Base-by-base conservation (phyloP, 2,888 invertebrate genomes). In the Agrotis exclamationis region DNA sequence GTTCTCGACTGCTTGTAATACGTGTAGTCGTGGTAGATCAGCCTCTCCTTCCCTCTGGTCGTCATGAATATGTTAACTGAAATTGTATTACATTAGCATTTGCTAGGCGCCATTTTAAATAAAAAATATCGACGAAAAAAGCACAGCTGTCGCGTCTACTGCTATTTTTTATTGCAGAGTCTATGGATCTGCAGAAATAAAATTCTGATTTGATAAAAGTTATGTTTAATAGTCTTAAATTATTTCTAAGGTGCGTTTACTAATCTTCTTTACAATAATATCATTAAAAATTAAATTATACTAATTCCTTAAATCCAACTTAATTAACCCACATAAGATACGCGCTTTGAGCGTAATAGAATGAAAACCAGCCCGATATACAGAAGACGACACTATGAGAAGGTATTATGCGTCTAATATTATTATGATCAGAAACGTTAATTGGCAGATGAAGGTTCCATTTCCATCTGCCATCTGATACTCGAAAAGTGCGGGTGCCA, bases 21-120 rank as follows among this genome's bases (percentile, higher is more conserved):
- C 0, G 95, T 95, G 80, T 90, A 95, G 86, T 95, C 91, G 78
- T 93, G 82, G 82, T 92, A 93, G 45, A 96, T 88, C 70, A 96
- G 83, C 20, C 96, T 85, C 87, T 95, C 96, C 77, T 95, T 96
- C 7, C 96, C 96, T 14, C 95, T 90, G 7, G 93, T 67, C 67
- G 96, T 96, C 96, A 96, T 96, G 87, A 96, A 96, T 90, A 96
- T 96, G 86, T 96, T 96, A 82, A 96, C 96, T 96, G 95, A 90
- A 96, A 96, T 66, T 54, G 66, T 63, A 67, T 53, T 39, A 56
- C 28, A 80, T 77, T 80, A 77, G 51, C 62, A 58, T 53, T 50
- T 73, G 53, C 53, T 51, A 47, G 50, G 53, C 51, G 45, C 67
- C 14, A 56, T 48, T 54, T 45, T 63, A 24, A n/a, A 50, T 11